A percentile compares a stretch with the other conserved stretches of the same genome.
Conservation (phyloP, 2,113 vertebrate species). For the Myrmecobius fasciatus region DNA sequence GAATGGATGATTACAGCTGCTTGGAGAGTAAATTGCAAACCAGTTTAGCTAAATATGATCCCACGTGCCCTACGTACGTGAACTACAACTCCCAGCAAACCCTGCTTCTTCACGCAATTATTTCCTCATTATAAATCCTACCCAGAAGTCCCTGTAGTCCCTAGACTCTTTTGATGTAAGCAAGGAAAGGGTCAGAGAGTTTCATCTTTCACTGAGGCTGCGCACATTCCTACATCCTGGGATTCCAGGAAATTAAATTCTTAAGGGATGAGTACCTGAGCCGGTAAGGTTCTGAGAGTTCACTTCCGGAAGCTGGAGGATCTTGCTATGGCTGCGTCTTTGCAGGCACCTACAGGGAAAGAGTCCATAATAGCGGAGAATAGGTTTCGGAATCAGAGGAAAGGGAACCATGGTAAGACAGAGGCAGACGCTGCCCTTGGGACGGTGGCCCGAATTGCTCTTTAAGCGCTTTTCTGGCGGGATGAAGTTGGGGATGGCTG, state of each 20-base stretch:
- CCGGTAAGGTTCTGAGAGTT: not conserved
- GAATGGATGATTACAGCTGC: not conserved
- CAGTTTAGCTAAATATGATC: not conserved
- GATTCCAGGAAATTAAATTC: conserved; percentile 4
- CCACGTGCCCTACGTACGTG: fast-evolving
- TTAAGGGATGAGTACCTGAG: fast-evolving
- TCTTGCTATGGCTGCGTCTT: conserved; percentile 52
- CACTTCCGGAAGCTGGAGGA: conserved; percentile 57
- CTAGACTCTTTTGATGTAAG: fast-evolving
- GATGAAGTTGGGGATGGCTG: not conserved
- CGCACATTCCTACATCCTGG: not conserved
- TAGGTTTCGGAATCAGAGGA: conserved; percentile 37
- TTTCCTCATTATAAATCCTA: not conserved
- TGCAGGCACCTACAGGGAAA: fast-evolving
- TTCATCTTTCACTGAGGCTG: not conserved
- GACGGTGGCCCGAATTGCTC: not conserved
- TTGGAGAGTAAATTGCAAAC: not conserved
- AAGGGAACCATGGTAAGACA: conserved; percentile 54
- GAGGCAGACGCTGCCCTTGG: not conserved
- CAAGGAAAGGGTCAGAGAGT: fast-evolving
- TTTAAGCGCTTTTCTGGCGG: not conserved
- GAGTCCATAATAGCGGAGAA: fast-evolving
- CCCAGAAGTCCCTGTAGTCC: not conserved
- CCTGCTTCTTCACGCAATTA: too few species aligned
- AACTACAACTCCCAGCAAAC: conserved; percentile 57